A percentile compares a stretch with the other conserved stretches of the same genome.
Evolutionary conservation across 2,113 vertebrate genomes (phyloP).

Genomic region (Anthoscopus minutus): DNA sequence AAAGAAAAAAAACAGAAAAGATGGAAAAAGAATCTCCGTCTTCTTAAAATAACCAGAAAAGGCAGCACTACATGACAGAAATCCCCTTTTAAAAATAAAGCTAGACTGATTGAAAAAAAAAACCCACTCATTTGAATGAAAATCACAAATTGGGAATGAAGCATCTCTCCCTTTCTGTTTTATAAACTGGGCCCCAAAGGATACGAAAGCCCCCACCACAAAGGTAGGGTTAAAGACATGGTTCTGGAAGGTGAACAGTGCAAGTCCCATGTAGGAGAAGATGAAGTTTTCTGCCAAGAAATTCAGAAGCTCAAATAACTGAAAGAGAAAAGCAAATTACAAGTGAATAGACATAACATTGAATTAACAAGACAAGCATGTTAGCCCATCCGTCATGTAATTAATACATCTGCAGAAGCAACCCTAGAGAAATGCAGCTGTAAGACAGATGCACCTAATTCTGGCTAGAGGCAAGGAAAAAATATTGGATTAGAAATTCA

Average conservation of each 20-base stretch:
- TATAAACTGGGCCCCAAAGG: constrained; percentile 62
- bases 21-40: not conserved
- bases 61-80: not conserved
- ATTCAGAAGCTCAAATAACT: constrained; percentile 97
- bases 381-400: not conserved
- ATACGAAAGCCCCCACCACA: constrained; percentile 94
- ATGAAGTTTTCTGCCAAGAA: constrained; percentile 99
- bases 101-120: not conserved
- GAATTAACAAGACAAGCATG: not conserved
- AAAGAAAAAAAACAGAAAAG: not conserved
- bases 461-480: not conserved
- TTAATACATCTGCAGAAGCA: not conserved
- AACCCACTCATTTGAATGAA: not conserved
- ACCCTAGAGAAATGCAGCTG: not conserved
- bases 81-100: not conserved
- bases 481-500: not conserved
- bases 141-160: not conserved
- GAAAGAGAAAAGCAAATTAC: constrained; percentile 52
- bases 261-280: constrained; percentile 98
- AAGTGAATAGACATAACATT: not conserved
- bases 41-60: not conserved
- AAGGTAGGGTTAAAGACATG: constrained; percentile 94
- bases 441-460: not conserved
- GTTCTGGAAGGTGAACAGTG: constrained; percentile 96
- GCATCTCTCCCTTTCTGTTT: not conserved